Evolutionary conservation across 2,113 vertebrate genomes (phyloP), one percentile per base, ranked within the genome.

Genomic region (Phasianus colchicus): DNA sequence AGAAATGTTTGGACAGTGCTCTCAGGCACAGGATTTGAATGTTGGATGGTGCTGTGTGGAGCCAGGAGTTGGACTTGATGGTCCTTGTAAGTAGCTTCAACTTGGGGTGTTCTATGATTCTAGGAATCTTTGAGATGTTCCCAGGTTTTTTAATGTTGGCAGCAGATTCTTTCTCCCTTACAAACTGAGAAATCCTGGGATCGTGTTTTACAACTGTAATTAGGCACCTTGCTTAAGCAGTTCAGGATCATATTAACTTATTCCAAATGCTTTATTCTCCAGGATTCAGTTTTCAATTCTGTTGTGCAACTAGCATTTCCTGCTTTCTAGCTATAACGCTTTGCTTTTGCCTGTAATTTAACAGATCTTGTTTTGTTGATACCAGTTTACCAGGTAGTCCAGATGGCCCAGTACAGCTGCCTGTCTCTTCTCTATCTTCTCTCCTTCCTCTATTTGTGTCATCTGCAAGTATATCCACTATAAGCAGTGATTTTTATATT

Each of bases 381-480:
- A 66, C 77, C 74, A 87, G 57, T 5, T 90, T 82, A 92, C 70
- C 27, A 52, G 65, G 52, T 8, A 69, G 70, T 75, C 86, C 93
- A 93, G 88, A 93, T 96, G 92, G 83, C 47, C 40, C 30, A 57
- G 52, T 58, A 45, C 91, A 90, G 91, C 81, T 92, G 92, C 90
- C 73, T 94, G 88, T 66, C 73, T 95, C 77, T 88, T 83, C 58
- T 45, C 93, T 89, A 79, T 92, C 89, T 87, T 87, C 66, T 27
- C 27, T 84, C 21, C 36, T 93, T 21, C 40, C 10, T 61, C 20
- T 75, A 42, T n/a, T 58, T 88, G 74, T 94, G 79, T 91, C 57
- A 57, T 92, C 74, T 89, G 55, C 58, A 87, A 82, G 75, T 69
- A 52, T 8, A 87, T 69, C 71, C 57, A 48, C 43, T 78, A 10